Evolutionary conservation across 2,113 vertebrate genomes (phyloP).

Genomic region (Tursiops truncatus): DNA sequence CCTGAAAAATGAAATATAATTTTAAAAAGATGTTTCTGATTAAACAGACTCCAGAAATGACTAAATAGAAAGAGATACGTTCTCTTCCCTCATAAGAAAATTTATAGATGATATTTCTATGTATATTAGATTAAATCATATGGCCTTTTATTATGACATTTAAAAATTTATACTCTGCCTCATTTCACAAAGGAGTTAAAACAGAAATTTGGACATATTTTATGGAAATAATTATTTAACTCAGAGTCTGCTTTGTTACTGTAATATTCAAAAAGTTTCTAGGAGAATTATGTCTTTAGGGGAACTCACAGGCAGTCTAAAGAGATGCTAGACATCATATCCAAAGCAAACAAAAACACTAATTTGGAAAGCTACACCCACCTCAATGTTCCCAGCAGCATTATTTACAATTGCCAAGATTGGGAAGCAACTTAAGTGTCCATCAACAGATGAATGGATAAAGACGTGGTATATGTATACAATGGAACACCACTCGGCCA

Average conservation of each 20-base stretch:
- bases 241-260: background rate
- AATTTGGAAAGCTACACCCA: background rate
- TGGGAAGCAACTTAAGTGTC: background rate
- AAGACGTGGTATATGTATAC: background rate
- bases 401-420: background rate
- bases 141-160: constrained; percentile 26
- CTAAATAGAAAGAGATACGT: background rate
- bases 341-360: background rate
- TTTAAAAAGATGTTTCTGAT: background rate
- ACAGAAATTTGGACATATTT: constrained; percentile 10
- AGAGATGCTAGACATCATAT: background rate
- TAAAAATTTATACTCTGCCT: constrained; percentile 16
- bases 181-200: constrained; percentile 41
- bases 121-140: background rate
- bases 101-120: background rate
- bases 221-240: background rate
- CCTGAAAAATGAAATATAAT: background rate
- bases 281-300: background rate
- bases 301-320: background rate
- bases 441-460: background rate
- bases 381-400: background rate
- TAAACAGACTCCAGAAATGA: background rate
- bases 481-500: background rate
- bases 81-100: background rate
- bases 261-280: background rate